Percentiles rank a stretch among this genome's conserved stretches.
Conservation (phyloP, 2,888 invertebrate species). For the Melanophora roralis region DNA sequence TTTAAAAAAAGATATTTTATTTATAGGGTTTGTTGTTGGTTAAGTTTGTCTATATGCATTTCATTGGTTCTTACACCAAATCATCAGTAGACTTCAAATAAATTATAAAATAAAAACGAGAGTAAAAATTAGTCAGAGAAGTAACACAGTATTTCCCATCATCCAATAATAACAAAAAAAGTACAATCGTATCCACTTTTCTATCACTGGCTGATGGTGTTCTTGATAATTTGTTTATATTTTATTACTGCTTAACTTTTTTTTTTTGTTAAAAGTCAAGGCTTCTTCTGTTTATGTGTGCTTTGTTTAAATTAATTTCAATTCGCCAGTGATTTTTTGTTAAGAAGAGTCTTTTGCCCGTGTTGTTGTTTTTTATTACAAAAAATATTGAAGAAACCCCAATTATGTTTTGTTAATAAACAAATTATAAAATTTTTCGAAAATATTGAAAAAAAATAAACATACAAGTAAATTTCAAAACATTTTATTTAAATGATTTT, state of each 20-base stretch:
- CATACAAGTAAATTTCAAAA: not conserved
- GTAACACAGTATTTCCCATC: too few relatives aligned
- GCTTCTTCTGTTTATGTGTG: constrained; percentile 28
- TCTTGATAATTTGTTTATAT: constrained; percentile 34
- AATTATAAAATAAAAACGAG: too few relatives aligned
- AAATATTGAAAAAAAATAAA: not conserved
- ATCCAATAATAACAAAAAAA: too few relatives aligned
- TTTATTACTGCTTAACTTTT: not conserved
- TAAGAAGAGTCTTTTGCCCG: constrained; percentile 6
- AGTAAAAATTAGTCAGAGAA: too few relatives aligned
- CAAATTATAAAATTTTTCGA: constrained; percentile 5
- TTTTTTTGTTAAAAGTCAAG: constrained; percentile 41
- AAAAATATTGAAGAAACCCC: constrained; percentile 13
- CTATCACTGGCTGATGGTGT: too few relatives aligned
- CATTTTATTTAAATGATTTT: too few relatives aligned
- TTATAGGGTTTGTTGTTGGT: too few relatives aligned
- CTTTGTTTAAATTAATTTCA: not conserved
- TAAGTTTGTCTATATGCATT: too few relatives aligned
- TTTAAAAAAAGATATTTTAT: too few relatives aligned
- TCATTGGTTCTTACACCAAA: too few relatives aligned
- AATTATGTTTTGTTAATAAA: constrained; percentile 33
- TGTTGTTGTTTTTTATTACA: not conserved
- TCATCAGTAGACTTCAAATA: too few relatives aligned
- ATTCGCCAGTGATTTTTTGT: constrained; percentile 13
- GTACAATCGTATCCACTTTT: too few relatives aligned